Conservation (phyloP, 1,140 invertebrate genomes). For the Elymnias hypermnestra region DNA sequence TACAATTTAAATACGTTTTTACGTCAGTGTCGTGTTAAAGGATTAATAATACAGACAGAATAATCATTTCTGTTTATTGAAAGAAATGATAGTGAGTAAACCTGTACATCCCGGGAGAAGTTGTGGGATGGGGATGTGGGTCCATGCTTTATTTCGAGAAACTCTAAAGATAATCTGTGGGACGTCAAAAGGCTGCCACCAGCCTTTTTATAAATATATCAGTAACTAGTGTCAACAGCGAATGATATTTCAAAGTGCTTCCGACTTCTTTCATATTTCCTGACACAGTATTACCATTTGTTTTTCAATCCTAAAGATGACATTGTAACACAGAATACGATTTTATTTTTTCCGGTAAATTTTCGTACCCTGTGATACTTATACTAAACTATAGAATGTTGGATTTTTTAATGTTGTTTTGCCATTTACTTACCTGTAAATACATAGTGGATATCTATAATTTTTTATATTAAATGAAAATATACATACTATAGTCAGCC, state of each 20-base stretch:
- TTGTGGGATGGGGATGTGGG: too few relatives aligned
- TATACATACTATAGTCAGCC: conserved; percentile 63
- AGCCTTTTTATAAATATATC: too few relatives aligned
- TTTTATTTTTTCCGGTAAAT: conserved; percentile 1
- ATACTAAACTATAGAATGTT: conserved; percentile 14
- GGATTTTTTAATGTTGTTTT: conserved; percentile 41
- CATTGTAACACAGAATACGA: conserved; percentile 20
- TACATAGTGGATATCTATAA: conserved; percentile 65
- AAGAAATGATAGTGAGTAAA: too few relatives aligned
- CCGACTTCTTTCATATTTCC: conserved; percentile 13
- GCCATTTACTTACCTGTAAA: conserved; percentile 69
- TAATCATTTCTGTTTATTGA: too few relatives aligned
- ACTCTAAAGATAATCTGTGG: too few relatives aligned
- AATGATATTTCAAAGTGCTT: conserved; percentile 18
- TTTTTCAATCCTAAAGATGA: not conserved
- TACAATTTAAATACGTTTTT: too few relatives aligned
- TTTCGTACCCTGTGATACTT: conserved; percentile 23
- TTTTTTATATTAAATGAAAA: conserved; percentile 72
- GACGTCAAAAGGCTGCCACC: too few relatives aligned
- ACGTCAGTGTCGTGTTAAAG: too few relatives aligned
- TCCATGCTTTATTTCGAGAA: too few relatives aligned
- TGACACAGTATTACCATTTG: conserved; percentile 18
- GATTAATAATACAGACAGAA: too few relatives aligned
- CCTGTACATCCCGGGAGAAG: too few relatives aligned
- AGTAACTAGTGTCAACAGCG: conserved; percentile 11